Evolutionary conservation across 1,140 invertebrate species (phyloP).

Genomic region (Drosophila insularis): DNA sequence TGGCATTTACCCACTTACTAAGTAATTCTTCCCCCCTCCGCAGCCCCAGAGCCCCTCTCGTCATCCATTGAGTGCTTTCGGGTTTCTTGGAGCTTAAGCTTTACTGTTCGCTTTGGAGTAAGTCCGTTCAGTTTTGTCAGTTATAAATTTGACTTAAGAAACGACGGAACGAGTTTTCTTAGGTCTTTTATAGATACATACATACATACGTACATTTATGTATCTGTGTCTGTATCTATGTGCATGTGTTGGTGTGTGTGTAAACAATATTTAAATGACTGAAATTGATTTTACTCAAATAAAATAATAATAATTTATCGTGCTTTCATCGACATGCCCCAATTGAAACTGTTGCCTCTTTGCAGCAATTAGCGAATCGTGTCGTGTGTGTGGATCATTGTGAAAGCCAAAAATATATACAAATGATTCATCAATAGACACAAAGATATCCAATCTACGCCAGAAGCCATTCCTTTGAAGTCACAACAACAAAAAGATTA

Average conservation of each 20-base stretch:
- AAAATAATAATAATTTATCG: not conserved
- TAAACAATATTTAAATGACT: constrained; percentile 44
- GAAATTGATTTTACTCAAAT: constrained; percentile 41
- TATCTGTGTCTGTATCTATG: constrained; percentile 23
- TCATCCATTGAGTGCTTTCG: not conserved
- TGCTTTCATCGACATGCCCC: constrained; percentile 22
- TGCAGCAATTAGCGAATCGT: constrained; percentile 31
- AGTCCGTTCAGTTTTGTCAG: constrained; percentile 29
- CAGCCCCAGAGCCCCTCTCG: not conserved
- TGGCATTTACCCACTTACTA: constrained; percentile 12
- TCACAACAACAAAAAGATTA: not conserved
- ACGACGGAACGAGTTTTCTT: constrained; percentile 9
- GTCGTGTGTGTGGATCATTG: not conserved
- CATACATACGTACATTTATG: not conserved
- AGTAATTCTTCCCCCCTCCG: constrained; percentile 3
- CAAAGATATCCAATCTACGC: too few relatives aligned
- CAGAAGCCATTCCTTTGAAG: not conserved
- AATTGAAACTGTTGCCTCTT: constrained; percentile 39
- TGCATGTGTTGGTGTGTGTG: constrained; percentile 13
- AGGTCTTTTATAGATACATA: not conserved
- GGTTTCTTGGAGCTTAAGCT: constrained; percentile 6
- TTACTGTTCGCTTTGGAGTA: constrained; percentile 2
- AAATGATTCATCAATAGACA: not conserved
- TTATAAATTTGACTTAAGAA: constrained; percentile 41
- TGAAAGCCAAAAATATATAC: not conserved